phyloP scores from a whole-genome alignment of 2,113 vertebrate genomes.

The Grus americana region DNA sequence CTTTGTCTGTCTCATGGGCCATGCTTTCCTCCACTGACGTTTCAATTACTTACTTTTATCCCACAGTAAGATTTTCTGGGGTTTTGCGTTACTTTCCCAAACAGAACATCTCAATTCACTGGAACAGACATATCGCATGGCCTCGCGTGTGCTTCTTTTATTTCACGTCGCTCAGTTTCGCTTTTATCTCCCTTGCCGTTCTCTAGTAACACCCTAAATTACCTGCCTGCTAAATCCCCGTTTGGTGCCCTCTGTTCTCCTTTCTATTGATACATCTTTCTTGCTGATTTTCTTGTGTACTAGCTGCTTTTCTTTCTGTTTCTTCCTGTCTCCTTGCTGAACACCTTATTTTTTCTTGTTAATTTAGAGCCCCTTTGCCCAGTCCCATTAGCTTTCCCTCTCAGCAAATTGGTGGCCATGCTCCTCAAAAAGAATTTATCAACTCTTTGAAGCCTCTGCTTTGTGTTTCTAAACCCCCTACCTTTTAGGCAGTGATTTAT shows the following conservation, averaged over 20 bases:
- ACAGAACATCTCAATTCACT: background rate
- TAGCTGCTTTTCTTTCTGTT: background rate
- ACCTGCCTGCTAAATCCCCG: background rate
- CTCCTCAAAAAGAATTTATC: background rate
- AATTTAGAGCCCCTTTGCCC: background rate
- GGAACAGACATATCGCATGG: background rate
- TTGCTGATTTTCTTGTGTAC: background rate
- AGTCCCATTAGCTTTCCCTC: background rate
- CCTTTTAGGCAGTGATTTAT: background rate
- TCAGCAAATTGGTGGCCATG: background rate
- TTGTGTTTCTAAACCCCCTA: background rate
- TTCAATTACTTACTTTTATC: background rate
- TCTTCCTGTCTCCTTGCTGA: background rate
- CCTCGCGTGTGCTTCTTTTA: background rate
- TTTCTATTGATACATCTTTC: background rate
- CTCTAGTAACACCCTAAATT: constrained; percentile 1
- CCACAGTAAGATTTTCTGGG: background rate
- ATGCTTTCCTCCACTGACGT: background rate
- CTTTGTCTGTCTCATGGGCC: background rate
- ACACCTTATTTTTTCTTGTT: background rate
- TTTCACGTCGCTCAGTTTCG: background rate
- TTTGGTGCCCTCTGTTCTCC: background rate
- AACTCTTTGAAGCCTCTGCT: background rate
- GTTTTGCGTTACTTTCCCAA: background rate
- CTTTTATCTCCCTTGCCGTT: background rate